Evolutionary conservation across 2,888 invertebrate genomes (phyloP), one percentile per base, ranked within the genome.

Genomic region (Agrochola litura): DNA sequence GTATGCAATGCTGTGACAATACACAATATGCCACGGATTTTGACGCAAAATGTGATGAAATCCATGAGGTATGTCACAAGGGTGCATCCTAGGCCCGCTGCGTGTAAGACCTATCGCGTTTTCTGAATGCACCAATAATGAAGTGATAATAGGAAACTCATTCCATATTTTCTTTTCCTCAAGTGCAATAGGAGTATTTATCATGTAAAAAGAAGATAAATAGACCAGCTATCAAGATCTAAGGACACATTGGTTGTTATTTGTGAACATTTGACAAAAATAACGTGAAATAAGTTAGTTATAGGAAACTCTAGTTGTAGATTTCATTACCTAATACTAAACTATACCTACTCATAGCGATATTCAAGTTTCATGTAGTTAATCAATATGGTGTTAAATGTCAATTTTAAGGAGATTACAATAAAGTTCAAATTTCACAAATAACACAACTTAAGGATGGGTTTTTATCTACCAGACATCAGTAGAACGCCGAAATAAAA

Each of bases 101-200:
- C 90, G 91, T 91, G 84, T 89, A 90, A 83, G 88, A 91, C 87
- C 89, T 91, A 76, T 91, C 90, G 90, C 92, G 88, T 86, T 90
- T 90, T 90, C 80, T 74, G 52, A 83, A 82, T 80, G 89, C 90
- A 92, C 60, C 74, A 74, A 63, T 63, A 77, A 25, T 61, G 0
- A 73, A 72, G 61, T 63, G 49, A 69, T 69, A 66, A 41, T 41
- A 67, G 49, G 41, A 63, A 73, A 73, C 46, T 66, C 81, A 84
- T 74, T 73, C 58, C 81, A 83, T 58, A 63, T 64, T 72, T 80
- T 67, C 19, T 37, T 56, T 70, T 73, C 22, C 12, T 52, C 25
- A 14, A 61, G 22, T 73, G 61, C 41, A 82, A 76, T 71, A 67
- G 58, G 49, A 64, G 37, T 77, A 76, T 76, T 43, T 56, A 75